These are phyloP conservation scores for Pedetes capensis DNA, from an alignment of 2,113 vertebrate genomes.

Conservation along the genomic window DNA sequence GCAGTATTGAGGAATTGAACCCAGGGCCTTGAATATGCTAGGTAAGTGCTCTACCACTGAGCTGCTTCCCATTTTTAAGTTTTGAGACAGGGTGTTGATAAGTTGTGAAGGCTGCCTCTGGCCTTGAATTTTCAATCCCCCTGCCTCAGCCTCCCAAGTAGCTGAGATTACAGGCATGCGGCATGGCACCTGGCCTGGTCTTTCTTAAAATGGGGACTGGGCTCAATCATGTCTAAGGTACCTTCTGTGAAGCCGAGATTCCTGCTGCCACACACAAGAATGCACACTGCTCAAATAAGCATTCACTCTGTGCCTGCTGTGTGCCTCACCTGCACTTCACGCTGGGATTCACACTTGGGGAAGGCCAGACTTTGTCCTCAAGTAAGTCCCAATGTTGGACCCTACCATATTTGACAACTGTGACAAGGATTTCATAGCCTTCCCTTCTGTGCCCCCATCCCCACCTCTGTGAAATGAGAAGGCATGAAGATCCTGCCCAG, in stretches of 20 bases:
- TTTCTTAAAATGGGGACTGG: not conserved
- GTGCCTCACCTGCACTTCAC: fast-evolving
- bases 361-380: not conserved
- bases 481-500: not conserved
- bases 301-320: not conserved
- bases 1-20: too few relatives aligned
- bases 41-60: too few relatives aligned
- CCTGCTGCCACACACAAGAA: not conserved
- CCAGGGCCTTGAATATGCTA: too few relatives aligned
- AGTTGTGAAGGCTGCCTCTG: too few relatives aligned
- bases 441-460: not conserved
- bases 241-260: not conserved
- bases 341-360: not conserved
- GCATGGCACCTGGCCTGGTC: too few relatives aligned
- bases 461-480: not conserved
- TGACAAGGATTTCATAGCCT: not conserved
- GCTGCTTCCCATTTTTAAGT: too few relatives aligned
- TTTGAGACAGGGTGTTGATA: too few relatives aligned
- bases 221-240: not conserved
- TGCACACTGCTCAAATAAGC: not conserved
- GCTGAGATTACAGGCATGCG: too few relatives aligned
- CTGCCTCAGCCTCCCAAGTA: too few relatives aligned
- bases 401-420: not conserved
- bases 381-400: not conserved
- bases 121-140: too few relatives aligned